These are phyloP conservation scores for Indicator maculatus DNA, from an alignment of 2,113 vertebrate genomes.

Conservation along the genomic window DNA sequence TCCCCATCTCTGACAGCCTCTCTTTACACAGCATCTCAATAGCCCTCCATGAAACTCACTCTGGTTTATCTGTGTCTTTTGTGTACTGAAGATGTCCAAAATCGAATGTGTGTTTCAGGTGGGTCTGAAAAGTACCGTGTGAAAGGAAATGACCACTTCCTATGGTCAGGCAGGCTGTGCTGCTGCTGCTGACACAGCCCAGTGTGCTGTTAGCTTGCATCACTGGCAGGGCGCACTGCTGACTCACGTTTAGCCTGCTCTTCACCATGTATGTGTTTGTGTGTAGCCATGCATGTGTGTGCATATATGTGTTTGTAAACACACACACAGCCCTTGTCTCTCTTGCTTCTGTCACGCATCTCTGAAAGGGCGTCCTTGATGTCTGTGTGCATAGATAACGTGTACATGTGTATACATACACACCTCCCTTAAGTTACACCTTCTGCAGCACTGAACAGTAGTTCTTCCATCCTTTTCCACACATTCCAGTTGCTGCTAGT, in stretches of 20 bases:
- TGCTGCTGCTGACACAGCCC: not conserved
- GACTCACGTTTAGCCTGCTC: not conserved
- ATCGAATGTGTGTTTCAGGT: not conserved
- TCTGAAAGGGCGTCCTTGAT: not conserved
- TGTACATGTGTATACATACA: not conserved
- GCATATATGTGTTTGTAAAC: not conserved
- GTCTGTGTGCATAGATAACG: accelerated
- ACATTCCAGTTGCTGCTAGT: not conserved
- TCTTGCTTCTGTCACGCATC: not conserved
- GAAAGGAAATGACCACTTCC: accelerated
- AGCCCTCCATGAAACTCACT: not conserved
- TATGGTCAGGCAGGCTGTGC: not conserved
- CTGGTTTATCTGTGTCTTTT: not conserved
- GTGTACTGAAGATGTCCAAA: not conserved
- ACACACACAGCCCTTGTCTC: accelerated
- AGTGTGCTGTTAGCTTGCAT: accelerated
- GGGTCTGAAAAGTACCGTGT: not conserved
- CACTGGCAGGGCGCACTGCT: not conserved
- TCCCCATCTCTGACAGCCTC: not conserved
- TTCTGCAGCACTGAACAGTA: not conserved
- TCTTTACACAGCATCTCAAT: not conserved
- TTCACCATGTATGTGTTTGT: not conserved
- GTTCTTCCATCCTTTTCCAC: not conserved
- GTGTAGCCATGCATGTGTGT: not conserved
- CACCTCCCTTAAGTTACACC: accelerated